Evolutionary conservation across 2,113 vertebrate species (phyloP), one percentile per base, ranked within the genome.

Genomic region (Illadopsis cleaveri): DNA sequence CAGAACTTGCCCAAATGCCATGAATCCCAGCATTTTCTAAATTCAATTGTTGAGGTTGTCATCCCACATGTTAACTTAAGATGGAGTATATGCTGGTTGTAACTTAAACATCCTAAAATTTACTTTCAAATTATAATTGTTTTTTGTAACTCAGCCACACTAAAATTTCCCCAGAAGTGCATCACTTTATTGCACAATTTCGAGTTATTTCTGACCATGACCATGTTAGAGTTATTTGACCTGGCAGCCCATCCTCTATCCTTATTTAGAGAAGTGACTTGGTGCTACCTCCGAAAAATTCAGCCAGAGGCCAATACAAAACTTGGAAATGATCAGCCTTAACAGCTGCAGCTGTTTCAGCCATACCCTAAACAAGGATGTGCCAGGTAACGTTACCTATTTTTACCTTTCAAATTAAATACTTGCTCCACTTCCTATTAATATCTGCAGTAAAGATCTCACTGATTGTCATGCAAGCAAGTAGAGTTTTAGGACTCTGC

Each of bases 321-420:
- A 17, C 24, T n/a, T 80, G 47, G 45, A 69, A 77, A 61, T 33
- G 10, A 40, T 62, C 65, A 65, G 10, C 40, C 8, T 51, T 21
- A 71, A 14, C 11, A 45, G 14, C 2, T 58, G 60, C 45, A 75
- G 48, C 64, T 64, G n/a, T 66, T 77, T 38, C 56, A 78, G 73
- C 54, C 38, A 18, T 64, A 17, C 12, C 15, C 73, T 53, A 50
- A 84, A 42, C 25, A 45, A 44, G 42, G 53, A n/a, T 0, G 3
- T 56, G 27, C 31, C 23, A 69, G 77, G 65, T 68, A 48, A 48
- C 0, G 0, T 57, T 57, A n/a, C 30, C 12, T 54, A 2, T 76
- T n/a, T 15, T 44, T 76, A 75, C 31, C 35, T 79, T 81, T 76
- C 35, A 48, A 33, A 23, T 57, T 5, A 57, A 82, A 60, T 27